Percentiles rank a stretch among this genome's conserved stretches.
These are phyloP conservation scores for Agriotes lineatus DNA, from an alignment of 2,888 invertebrate species.

Conservation along the genomic window DNA sequence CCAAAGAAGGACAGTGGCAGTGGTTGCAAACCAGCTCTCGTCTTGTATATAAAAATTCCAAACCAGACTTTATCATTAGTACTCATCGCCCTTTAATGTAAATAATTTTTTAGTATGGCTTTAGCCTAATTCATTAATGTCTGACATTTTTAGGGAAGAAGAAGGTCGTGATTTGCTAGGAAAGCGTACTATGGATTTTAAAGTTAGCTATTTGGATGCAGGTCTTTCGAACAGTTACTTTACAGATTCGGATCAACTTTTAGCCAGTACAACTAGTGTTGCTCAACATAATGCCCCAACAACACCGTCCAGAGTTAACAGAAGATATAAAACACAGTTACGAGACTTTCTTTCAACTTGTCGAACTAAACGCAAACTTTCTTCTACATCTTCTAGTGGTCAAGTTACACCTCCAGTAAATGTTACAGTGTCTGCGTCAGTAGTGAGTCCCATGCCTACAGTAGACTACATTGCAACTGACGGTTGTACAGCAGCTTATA, in stretches of 20 bases:
- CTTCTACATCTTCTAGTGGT: slow-evolving; percentile 60
- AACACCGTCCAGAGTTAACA: slow-evolving; percentile 84
- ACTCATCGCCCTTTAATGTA: slow-evolving; percentile 98
- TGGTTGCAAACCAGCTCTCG: slow-evolving; percentile 98
- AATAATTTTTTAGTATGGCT: slow-evolving; percentile 65
- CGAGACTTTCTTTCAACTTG: slow-evolving; percentile 94
- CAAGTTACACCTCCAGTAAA: slow-evolving; percentile 65
- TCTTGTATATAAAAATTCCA: slow-evolving; percentile 98
- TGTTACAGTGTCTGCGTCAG: slow-evolving; percentile 70
- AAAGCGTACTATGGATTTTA: slow-evolving; percentile 99
- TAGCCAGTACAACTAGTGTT: slow-evolving; percentile 71
- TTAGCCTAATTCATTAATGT: slow-evolving; percentile 2
- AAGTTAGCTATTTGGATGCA: slow-evolving; percentile 96
- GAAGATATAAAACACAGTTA: slow-evolving; percentile 93
- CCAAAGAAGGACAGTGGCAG: slow-evolving; percentile 94
- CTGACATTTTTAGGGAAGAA: slow-evolving; percentile 83
- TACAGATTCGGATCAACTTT: slow-evolving; percentile 85
- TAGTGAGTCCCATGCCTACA: slow-evolving; percentile 70
- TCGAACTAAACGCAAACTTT: slow-evolving; percentile 75
- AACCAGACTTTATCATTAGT: slow-evolving; percentile 98
- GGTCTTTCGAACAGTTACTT: slow-evolving; percentile 92
- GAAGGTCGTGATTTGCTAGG: slow-evolving; percentile 97
- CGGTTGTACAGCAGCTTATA: slow-evolving; percentile 78
- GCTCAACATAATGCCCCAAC: slow-evolving; percentile 69
- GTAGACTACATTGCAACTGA: slow-evolving; percentile 79